Evolutionary conservation across 2,113 vertebrate species (phyloP).

Genomic region (Sapajus apella): DNA sequence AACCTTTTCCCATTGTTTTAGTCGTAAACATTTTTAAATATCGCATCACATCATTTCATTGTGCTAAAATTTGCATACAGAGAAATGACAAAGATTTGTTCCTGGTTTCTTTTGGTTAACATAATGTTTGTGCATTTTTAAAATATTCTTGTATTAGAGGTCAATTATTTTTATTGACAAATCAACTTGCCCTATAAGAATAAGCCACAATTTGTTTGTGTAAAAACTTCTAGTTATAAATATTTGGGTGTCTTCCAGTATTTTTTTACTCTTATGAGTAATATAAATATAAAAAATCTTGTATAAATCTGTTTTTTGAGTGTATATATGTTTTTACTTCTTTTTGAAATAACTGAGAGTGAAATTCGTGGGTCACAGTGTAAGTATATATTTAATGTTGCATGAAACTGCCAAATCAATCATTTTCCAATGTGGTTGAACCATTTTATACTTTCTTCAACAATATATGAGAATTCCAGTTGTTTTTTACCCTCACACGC

Average conservation of each 20-base stretch:
- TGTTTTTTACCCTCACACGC: not conserved
- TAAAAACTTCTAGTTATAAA: not conserved
- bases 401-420: not conserved
- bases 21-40: not conserved
- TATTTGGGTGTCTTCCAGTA: not conserved
- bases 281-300: not conserved
- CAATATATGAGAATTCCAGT: not conserved
- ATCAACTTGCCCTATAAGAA: not conserved
- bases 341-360: not conserved
- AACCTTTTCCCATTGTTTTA: not conserved
- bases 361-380: not conserved
- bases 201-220: not conserved
- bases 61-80: not conserved
- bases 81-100: not conserved
- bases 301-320: not conserved
- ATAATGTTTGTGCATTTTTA: not conserved
- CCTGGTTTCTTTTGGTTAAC: not conserved
- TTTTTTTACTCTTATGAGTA: not conserved
- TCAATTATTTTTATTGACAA: not conserved
- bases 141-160: not conserved
- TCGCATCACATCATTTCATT: not conserved
- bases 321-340: not conserved
- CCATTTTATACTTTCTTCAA: not conserved
- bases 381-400: not conserved
- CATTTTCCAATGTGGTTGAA: not conserved